Conservation (phyloP, 2,888 invertebrate genomes). For the Sisyra nigra region DNA sequence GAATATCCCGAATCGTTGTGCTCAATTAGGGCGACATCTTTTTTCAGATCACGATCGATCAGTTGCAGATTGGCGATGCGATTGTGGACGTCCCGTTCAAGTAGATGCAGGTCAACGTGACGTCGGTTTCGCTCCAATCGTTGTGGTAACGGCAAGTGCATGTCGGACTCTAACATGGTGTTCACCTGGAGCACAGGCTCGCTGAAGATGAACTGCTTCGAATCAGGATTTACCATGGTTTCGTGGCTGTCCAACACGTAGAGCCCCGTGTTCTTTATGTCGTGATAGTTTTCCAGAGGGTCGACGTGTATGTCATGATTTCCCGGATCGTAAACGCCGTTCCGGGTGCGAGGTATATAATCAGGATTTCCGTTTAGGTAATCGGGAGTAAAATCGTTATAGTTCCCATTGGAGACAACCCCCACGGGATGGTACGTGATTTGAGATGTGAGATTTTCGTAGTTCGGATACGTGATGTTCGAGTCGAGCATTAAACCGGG, state of each 20-base stretch:
- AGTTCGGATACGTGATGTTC: slow-evolving; percentile 37
- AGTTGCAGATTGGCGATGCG: slow-evolving; percentile 9
- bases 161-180: background rate
- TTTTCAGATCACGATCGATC: slow-evolving; percentile 10
- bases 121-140: background rate
- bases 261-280: background rate
- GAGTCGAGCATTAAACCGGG: slow-evolving; percentile 25
- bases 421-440: background rate
- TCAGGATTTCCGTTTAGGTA: too few species aligned
- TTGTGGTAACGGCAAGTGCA: background rate
- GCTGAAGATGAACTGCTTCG: background rate
- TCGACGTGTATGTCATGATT: slow-evolving; percentile 8
- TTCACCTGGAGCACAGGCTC: background rate
- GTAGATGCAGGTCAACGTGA: slow-evolving; percentile 3
- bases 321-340: slow-evolving; percentile 34
- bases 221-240: background rate
- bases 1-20: slow-evolving; percentile 79
- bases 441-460: slow-evolving; percentile 27
- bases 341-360: slow-evolving; percentile 23
- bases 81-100: slow-evolving; percentile 8
- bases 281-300: background rate
- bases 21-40: slow-evolving; percentile 38
- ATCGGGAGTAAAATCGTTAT: background rate
- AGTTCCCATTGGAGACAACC: background rate
- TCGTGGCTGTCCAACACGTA: slow-evolving; percentile 2